Conservation (phyloP, 2,888 invertebrate genomes). For the Alitta virens region DNA sequence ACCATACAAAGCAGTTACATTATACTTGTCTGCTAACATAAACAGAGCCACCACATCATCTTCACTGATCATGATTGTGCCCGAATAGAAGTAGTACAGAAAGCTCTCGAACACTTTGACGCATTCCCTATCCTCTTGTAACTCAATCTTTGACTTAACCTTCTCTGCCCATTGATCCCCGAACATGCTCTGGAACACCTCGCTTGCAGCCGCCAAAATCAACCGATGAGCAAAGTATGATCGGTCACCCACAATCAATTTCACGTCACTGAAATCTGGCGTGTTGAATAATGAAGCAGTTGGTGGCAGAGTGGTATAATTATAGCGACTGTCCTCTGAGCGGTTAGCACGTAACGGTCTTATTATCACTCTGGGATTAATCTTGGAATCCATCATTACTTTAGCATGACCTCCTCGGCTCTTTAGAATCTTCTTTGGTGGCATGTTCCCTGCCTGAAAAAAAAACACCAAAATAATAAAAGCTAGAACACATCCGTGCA, state of each 20-base stretch:
- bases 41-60: slow-evolving; percentile 49
- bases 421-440: slow-evolving; percentile 9
- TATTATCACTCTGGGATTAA: slow-evolving; percentile 28
- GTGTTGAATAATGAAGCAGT: slow-evolving; percentile 28
- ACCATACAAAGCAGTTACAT: slow-evolving; percentile 40
- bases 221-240: slow-evolving; percentile 27
- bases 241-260: slow-evolving; percentile 24
- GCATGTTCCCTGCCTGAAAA: slow-evolving; percentile 28
- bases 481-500: no score
- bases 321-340: slow-evolving; percentile 15
- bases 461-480: neutral
- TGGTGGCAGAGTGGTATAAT: slow-evolving; percentile 25
- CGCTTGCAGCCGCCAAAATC: slow-evolving; percentile 28
- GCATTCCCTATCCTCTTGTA: slow-evolving; percentile 45
- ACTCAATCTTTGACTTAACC: slow-evolving; percentile 4
- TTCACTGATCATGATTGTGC: slow-evolving; percentile 48
- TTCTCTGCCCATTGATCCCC: slow-evolving; percentile 24
- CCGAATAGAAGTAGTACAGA: slow-evolving; percentile 52
- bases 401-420: slow-evolving; percentile 4
- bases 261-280: slow-evolving; percentile 28
- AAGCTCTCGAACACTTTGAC: slow-evolving; percentile 48
- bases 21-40: slow-evolving; percentile 49
- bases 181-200: slow-evolving; percentile 29
- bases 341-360: slow-evolving; percentile 23
- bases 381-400: neutral